Percentiles rank a stretch among this genome's conserved stretches.
Evolutionary conservation across 2,888 invertebrate genomes (phyloP).

Genomic region (Xestia ashworthii): DNA sequence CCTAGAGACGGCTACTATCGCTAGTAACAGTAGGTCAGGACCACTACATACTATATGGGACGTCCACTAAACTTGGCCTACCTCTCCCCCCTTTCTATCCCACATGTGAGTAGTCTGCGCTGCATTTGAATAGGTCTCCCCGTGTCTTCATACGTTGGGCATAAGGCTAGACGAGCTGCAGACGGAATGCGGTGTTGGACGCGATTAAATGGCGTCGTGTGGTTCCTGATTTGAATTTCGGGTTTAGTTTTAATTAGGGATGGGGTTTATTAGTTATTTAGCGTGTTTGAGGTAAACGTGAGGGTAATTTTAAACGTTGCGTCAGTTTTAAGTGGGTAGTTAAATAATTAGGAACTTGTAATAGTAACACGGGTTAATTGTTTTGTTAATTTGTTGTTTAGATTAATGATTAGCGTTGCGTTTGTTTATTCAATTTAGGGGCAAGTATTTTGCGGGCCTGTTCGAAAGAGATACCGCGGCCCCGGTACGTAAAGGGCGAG

Average conservation of each 20-base stretch:
- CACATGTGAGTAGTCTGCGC: conserved; percentile 53
- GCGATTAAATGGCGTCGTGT: conserved; percentile 60
- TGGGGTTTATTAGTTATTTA: conserved; percentile 70
- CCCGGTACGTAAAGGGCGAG: no score
- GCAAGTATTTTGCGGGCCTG: no score
- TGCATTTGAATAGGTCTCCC: conserved; percentile 74
- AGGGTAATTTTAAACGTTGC: conserved; percentile 27
- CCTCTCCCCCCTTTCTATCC: conserved; percentile 63
- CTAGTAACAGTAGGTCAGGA: conserved; percentile 86
- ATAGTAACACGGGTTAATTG: conserved; percentile 10
- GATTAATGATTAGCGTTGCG: not conserved
- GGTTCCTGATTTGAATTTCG: conserved; percentile 66
- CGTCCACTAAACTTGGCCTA: conserved; percentile 75
- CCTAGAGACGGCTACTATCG: conserved; percentile 88
- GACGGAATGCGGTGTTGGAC: conserved; percentile 79
- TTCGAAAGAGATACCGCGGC: no score
- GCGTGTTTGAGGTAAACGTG: conserved; percentile 50
- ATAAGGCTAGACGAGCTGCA: conserved; percentile 85
- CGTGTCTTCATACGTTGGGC: conserved; percentile 76
- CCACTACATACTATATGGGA: conserved; percentile 84
- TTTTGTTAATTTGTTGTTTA: conserved; percentile 19
- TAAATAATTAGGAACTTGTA: conserved; percentile 30
- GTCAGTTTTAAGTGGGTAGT: conserved; percentile 40
- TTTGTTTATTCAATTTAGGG: not conserved
- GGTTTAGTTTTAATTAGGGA: conserved; percentile 75